Percentiles rank a stretch among this genome's conserved stretches.
Conservation (phyloP, 1,140 invertebrate genomes). For the Drosophila burlai region DNA sequence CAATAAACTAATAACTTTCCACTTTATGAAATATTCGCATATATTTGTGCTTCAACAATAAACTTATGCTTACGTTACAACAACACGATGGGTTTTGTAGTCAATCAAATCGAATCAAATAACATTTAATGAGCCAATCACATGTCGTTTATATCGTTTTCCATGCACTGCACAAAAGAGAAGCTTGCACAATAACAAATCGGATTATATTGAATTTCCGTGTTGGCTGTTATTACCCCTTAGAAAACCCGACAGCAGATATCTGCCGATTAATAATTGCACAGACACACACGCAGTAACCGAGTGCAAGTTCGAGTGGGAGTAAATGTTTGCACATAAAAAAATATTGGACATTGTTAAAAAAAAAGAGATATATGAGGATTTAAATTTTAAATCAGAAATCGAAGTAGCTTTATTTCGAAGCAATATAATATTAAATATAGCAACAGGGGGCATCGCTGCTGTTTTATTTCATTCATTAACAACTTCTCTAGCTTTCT, state of each 20-base stretch:
- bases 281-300: not conserved
- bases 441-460: not conserved
- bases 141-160: conserved; percentile 13
- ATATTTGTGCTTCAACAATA: not conserved
- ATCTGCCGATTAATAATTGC: conserved; percentile 13
- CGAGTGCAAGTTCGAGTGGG: not conserved
- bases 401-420: not conserved
- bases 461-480: not conserved
- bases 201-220: conserved; percentile 18
- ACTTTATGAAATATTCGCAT: not conserved
- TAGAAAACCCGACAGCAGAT: conserved; percentile 4
- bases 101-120: conserved; percentile 19
- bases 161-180: not conserved
- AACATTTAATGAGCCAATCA: conserved; percentile 21
- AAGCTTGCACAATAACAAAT: conserved; percentile 5
- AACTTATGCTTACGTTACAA: not conserved
- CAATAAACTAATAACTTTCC: conserved; percentile 1
- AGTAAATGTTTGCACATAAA: not conserved
- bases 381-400: not conserved
- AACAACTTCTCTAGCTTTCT: not conserved
- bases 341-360: not conserved
- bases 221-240: conserved; percentile 11
- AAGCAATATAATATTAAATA: too few species aligned
- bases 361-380: too few species aligned
- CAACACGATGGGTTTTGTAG: not conserved